Conservation (phyloP, 1,140 invertebrate species). For the Leptinotarsa lineolata region DNA sequence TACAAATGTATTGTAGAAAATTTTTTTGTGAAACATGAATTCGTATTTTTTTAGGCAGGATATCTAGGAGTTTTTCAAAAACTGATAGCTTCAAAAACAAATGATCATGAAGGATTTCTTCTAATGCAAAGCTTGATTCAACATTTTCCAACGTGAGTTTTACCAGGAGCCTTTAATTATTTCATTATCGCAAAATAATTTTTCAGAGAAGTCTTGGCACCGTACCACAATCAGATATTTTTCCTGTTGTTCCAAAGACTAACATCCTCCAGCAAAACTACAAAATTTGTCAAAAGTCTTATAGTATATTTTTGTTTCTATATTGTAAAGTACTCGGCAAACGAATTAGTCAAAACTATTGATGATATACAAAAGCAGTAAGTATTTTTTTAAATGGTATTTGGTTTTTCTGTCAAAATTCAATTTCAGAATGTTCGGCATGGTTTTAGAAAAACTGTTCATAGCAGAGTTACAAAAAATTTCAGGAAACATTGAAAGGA, state of each 20-base stretch:
- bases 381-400: slow-evolving; percentile 49
- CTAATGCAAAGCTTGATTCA: slow-evolving; percentile 84
- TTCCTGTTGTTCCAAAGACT: slow-evolving; percentile 89
- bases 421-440: slow-evolving; percentile 83
- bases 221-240: slow-evolving; percentile 88
- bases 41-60: slow-evolving; percentile 66
- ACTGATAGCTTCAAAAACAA: slow-evolving; percentile 90
- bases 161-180: not conserved
- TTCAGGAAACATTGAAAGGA: slow-evolving; percentile 78
- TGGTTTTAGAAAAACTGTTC: slow-evolving; percentile 89
- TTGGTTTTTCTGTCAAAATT: slow-evolving; percentile 14
- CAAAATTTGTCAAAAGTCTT: slow-evolving; percentile 87
- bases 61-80: slow-evolving; percentile 96
- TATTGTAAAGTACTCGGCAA: slow-evolving; percentile 76
- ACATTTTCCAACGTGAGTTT: slow-evolving; percentile 68
- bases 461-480: slow-evolving; percentile 87
- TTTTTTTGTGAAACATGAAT: too few species aligned
- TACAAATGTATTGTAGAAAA: too few species aligned
- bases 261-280: slow-evolving; percentile 89
- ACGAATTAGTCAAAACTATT: slow-evolving; percentile 73
- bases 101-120: slow-evolving; percentile 96
- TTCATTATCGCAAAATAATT: not conserved
- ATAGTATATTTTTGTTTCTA: slow-evolving; percentile 90
- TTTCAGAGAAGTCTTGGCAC: slow-evolving; percentile 68
- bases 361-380: slow-evolving; percentile 87